A percentile compares a stretch with the other conserved stretches of the same genome.
Conservation (phyloP, 2,113 vertebrate species). For the Eulemur macaco region DNA sequence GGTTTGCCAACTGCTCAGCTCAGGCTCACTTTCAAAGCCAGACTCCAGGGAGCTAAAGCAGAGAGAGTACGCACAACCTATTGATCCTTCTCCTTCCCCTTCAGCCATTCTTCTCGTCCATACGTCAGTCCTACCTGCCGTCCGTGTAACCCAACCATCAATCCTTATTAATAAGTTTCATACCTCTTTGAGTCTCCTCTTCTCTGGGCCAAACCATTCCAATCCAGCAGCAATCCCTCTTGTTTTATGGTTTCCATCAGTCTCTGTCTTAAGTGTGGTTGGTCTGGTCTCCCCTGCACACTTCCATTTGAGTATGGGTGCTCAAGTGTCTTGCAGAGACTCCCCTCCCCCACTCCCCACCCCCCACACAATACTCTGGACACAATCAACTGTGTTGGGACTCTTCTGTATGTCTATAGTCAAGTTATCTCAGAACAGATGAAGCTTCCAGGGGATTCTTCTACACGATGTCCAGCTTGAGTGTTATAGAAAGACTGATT, state of each 20-base stretch:
- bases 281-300: too few relatives aligned
- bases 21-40: not conserved
- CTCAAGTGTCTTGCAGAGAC: not conserved
- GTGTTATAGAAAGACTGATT: not conserved
- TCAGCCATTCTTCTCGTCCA: not conserved
- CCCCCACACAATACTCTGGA: not conserved
- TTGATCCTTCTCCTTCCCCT: not conserved
- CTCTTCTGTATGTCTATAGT: not conserved
- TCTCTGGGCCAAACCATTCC: not conserved
- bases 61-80: accelerated
- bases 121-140: not conserved
- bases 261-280: not conserved
- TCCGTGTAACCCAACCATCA: not conserved
- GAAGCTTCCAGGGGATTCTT: not conserved
- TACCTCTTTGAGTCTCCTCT: not conserved
- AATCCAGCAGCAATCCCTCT: not conserved
- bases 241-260: not conserved
- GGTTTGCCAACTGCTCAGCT: not conserved
- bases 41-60: not conserved
- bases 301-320: not conserved
- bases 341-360: too few relatives aligned
- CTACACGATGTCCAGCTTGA: not conserved
- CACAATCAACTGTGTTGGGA: not conserved
- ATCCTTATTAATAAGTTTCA: not conserved
- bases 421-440: not conserved